Evolutionary conservation across 1,140 invertebrate genomes (phyloP), one percentile per base, ranked within the genome.

Genomic region (Asobara japonica): DNA sequence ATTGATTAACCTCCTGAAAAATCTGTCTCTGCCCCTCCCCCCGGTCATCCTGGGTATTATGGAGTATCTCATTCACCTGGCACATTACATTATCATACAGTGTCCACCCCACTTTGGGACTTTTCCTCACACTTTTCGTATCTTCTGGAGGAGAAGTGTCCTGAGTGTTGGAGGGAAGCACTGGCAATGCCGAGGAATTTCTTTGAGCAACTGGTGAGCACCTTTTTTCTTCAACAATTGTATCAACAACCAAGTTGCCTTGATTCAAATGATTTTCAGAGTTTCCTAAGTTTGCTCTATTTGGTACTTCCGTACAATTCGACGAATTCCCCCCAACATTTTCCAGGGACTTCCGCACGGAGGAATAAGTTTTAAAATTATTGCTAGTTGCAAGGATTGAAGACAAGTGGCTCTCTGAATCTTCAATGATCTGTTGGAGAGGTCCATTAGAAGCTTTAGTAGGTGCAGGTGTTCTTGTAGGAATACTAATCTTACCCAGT

Each of bases 11-110:
- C 22, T 56, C 66, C 72, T 29, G 66, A 30, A 56, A 27, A 1
- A 45, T 45, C 41, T 13, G 5, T 38, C 18, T 41, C 36, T 2
- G 0, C 29, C 6, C 38, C 29, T 30, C 41, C 56, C 1, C 36
- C 41, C 0, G 18, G 27, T 4, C 20, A 16, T 68, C 65, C 2
- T 80, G 77, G 48, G 77, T 73, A 66, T 88, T 88, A 72, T 86
- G 83, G 41, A 90, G 78, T 61, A 90, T 87, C 73, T 88, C 83
- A 81, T 89, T 89, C 0, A 90, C 88, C 78, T 90, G 89, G 7
- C 80, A 84, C 61, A 93, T 88, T 61, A 92, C 88, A 84, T 92
- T 91, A 76, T 91, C 90, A 70, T 92, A 92, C 80, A 92, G 90
- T 1, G 91, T 92, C 89, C 90, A 91, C 67, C 90, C 91, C 72